phyloP scores from a whole-genome alignment of 2,888 invertebrate species.

The Ichneumoninae sp. region DNA sequence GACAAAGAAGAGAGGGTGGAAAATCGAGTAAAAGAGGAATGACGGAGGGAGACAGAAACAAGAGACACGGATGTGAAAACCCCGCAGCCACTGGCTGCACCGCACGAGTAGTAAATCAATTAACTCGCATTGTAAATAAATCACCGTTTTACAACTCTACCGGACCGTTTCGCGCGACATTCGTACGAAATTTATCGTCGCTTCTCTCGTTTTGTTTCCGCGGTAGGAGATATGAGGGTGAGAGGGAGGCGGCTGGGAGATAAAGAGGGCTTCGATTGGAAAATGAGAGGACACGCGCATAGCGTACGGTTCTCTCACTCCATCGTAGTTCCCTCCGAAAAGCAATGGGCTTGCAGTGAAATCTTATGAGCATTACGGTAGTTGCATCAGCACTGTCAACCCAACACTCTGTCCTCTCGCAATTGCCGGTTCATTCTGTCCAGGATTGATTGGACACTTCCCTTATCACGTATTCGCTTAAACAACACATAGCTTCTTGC shows the following conservation, averaged over 20 bases:
- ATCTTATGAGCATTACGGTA: slow-evolving; percentile 1
- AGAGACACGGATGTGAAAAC: slow-evolving; percentile 69
- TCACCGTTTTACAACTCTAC: slow-evolving; percentile 83
- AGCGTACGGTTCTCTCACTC: neutral
- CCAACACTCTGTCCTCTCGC: neutral
- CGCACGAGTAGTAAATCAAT: slow-evolving; percentile 82
- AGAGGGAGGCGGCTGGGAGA: slow-evolving; percentile 32
- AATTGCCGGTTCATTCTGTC: neutral
- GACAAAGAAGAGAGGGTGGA: slow-evolving; percentile 35
- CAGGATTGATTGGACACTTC: neutral
- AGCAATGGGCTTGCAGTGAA: slow-evolving; percentile 19
- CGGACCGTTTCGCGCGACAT: slow-evolving; percentile 78
- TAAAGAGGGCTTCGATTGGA: slow-evolving; percentile 46
- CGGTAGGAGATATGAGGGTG: slow-evolving; percentile 33
- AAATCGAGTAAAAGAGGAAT: slow-evolving; percentile 58
- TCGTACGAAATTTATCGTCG: slow-evolving; percentile 82
- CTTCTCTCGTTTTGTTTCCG: slow-evolving; percentile 74
- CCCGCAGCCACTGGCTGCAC: slow-evolving; percentile 70
- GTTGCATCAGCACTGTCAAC: neutral
- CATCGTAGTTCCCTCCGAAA: neutral
- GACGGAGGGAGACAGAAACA: slow-evolving; percentile 50
- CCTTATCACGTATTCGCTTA: neutral
- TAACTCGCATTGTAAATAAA: slow-evolving; percentile 83
- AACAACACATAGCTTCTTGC: neutral
- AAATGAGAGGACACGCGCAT: slow-evolving; percentile 26